phyloP scores from a whole-genome alignment of 2,888 invertebrate genomes.

The Anodontia alba region DNA sequence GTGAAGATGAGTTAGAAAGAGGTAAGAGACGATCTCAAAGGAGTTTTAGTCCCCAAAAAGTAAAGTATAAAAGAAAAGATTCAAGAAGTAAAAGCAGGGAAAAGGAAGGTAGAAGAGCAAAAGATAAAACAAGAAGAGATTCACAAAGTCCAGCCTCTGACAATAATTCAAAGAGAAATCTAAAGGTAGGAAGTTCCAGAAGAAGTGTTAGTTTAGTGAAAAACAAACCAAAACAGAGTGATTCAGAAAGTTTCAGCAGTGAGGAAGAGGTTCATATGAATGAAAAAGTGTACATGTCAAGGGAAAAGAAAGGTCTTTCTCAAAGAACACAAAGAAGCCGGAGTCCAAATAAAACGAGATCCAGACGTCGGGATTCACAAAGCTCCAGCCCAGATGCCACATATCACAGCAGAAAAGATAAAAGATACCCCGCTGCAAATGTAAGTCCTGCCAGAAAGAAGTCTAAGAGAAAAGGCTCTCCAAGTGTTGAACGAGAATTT shows the following conservation, averaged over 20 bases:
- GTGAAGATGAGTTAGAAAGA: background rate
- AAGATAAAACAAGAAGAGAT: constrained; percentile 7
- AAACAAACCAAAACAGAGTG: background rate
- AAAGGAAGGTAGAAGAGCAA: constrained; percentile 6
- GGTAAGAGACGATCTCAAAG: background rate
- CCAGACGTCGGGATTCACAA: background rate
- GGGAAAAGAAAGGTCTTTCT: background rate
- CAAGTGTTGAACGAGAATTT: background rate
- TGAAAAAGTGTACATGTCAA: background rate
- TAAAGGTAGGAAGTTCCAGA: background rate
- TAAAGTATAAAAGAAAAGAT: background rate
- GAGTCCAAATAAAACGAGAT: background rate
- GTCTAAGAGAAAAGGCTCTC: background rate
- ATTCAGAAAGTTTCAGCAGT: background rate
- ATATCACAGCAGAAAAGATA: background rate
- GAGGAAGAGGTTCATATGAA: background rate
- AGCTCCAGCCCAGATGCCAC: background rate
- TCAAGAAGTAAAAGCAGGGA: constrained; percentile 13
- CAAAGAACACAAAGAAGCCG: background rate
- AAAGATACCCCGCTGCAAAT: background rate
- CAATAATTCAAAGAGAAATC: background rate
- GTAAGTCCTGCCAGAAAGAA: background rate
- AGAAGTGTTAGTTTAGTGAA: background rate
- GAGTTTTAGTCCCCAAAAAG: constrained; percentile 16
- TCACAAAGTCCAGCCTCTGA: background rate